Evolutionary conservation across 1,140 invertebrate species (phyloP).

Genomic region (Sarcophaga peregrina): DNA sequence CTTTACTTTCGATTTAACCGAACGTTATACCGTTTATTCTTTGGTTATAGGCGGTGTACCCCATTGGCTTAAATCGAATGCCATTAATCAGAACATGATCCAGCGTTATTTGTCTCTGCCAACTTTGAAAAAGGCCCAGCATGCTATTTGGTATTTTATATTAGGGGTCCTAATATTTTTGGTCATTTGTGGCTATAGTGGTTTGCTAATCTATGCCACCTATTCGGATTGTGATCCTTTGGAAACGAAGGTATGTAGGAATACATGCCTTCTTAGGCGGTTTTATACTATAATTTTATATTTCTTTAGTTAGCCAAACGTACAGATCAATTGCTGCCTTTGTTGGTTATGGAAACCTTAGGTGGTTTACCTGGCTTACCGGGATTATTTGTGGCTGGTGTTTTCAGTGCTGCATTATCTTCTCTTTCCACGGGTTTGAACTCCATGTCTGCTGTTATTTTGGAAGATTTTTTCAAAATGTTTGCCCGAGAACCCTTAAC

Average conservation of each 20-base stretch:
- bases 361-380: slow-evolving; percentile 80
- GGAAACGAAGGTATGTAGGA: slow-evolving; percentile 70
- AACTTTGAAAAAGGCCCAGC: slow-evolving; percentile 75
- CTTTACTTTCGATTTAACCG: slow-evolving; percentile 75
- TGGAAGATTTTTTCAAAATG: slow-evolving; percentile 82
- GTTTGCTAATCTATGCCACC: slow-evolving; percentile 85
- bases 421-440: slow-evolving; percentile 91
- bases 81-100: slow-evolving; percentile 86
- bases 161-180: slow-evolving; percentile 74
- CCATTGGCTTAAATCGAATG: slow-evolving; percentile 83
- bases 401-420: slow-evolving; percentile 88
- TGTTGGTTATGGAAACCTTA: slow-evolving; percentile 85
- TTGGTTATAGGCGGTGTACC: slow-evolving; percentile 82
- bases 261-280: not conserved
- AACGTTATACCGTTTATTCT: slow-evolving; percentile 81
- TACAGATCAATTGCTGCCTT: slow-evolving; percentile 79
- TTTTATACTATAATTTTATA: not conserved
- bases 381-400: slow-evolving; percentile 85
- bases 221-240: slow-evolving; percentile 89
- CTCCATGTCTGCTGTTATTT: slow-evolving; percentile 89
- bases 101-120: slow-evolving; percentile 81
- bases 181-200: slow-evolving; percentile 77
- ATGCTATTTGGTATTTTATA: slow-evolving; percentile 80
- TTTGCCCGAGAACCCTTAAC: slow-evolving; percentile 72
- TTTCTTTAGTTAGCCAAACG: slow-evolving; percentile 71